phyloP scores from a whole-genome alignment of 2,888 invertebrate species.

The Salpingus planirostris region DNA sequence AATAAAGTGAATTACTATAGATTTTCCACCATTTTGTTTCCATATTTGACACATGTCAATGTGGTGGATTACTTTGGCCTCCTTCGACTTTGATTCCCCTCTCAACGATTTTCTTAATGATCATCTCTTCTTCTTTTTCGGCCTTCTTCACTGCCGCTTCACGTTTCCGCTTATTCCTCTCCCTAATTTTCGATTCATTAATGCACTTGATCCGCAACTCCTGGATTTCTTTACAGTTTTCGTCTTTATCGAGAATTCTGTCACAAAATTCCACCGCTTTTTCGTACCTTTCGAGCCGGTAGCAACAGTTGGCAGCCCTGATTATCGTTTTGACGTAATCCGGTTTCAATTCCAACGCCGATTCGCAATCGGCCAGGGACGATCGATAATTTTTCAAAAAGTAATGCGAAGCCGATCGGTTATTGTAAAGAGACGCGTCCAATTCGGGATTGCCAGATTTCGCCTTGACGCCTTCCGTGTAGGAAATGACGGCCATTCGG shows the following conservation, averaged over 20 bases:
- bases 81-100: conserved; percentile 48
- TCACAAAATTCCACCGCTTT: conserved; percentile 65
- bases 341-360: conserved; percentile 65
- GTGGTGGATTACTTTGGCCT: conserved; percentile 34
- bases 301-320: conserved; percentile 67
- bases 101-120: conserved; percentile 43
- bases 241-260: conserved; percentile 50
- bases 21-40: too few species aligned
- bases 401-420: conserved; percentile 88
- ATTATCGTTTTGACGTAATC: conserved; percentile 68
- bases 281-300: conserved; percentile 58
- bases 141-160: conserved; percentile 41
- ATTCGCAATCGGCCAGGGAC: conserved; percentile 57
- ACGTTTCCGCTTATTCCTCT: conserved; percentile 49
- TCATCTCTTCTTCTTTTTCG: conserved; percentile 38
- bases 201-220: conserved; percentile 48
- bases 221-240: conserved; percentile 48
- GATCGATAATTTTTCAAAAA: conserved; percentile 18
- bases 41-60: neutral
- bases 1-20: conserved; percentile 3
- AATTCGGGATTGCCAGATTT: conserved; percentile 59
- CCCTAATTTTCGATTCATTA: conserved; percentile 44
- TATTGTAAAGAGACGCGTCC: conserved; percentile 79
- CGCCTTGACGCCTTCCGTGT: conserved; percentile 81
- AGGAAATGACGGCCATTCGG: conserved; percentile 68